phyloP scores from a whole-genome alignment of 2,888 invertebrate species.

The Iphiclides podalirius region DNA sequence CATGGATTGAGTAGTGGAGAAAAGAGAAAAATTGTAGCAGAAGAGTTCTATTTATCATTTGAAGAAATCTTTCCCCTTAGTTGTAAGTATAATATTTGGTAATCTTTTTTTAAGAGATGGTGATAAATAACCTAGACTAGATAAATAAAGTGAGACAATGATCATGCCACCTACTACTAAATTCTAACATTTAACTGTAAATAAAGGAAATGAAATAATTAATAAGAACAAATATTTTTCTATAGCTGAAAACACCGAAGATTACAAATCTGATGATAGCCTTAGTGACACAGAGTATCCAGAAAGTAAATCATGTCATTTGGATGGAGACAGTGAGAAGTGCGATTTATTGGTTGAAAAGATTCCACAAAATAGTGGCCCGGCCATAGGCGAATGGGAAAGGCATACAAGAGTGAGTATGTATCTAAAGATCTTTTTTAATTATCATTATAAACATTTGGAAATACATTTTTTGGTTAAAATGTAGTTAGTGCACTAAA shows the following conservation, averaged over 20 bases:
- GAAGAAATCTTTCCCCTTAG: constrained; percentile 80
- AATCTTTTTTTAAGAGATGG: too few species aligned
- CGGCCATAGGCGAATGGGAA: constrained; percentile 91
- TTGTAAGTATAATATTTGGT: constrained; percentile 52
- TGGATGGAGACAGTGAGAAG: constrained; percentile 33
- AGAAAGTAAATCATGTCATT: constrained; percentile 43
- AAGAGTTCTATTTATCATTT: constrained; percentile 75
- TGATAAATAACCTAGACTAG: too few species aligned
- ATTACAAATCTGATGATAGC: constrained; percentile 56
- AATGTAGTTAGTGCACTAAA: too few species aligned
- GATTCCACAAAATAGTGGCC: constrained; percentile 78
- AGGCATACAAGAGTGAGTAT: constrained; percentile 89
- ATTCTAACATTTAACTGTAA: too few species aligned
- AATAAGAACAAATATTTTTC: too few species aligned
- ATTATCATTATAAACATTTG: too few species aligned
- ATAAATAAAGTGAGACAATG: too few species aligned
- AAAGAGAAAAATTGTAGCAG: constrained; percentile 56
- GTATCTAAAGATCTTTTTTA: constrained; percentile 45
- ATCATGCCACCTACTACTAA: too few species aligned
- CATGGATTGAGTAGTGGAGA: constrained; percentile 69
- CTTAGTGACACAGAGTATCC: constrained; percentile 70
- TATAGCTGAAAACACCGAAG: constrained; percentile 47
- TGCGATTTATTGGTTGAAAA: constrained; percentile 73
- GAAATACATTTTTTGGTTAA: too few species aligned
- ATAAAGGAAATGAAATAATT: too few species aligned